These are phyloP conservation scores for Myotis pilosus DNA, from an alignment of 2,797 vertebrate species.

Conservation along the genomic window DNA sequence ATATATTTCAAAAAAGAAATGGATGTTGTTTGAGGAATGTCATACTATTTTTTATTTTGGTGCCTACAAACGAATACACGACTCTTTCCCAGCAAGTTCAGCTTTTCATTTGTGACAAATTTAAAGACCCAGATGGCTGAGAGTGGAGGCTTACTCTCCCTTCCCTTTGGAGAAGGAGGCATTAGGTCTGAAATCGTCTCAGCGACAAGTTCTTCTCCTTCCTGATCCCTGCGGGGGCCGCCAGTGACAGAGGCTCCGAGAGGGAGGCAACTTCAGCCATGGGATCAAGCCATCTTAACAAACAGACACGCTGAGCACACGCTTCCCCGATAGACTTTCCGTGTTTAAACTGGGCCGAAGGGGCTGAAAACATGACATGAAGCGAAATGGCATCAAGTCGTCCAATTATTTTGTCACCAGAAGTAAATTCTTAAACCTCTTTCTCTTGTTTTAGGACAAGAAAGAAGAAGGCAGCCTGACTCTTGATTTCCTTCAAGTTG, in stretches of 20 bases:
- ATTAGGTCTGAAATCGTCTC: constrained; percentile 39
- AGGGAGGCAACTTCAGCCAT: not conserved
- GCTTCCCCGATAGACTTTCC: not conserved
- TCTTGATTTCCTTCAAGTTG: not conserved
- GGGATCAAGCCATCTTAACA: constrained; percentile 17
- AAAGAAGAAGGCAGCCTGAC: not conserved
- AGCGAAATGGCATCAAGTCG: not conserved
- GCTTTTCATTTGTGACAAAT: constrained; percentile 43
- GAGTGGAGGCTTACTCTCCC: constrained; percentile 44
- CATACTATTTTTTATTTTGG: constrained; percentile 26
- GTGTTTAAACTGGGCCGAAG: not conserved
- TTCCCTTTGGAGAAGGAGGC: constrained; percentile 28
- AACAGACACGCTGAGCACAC: not conserved
- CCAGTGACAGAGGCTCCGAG: not conserved
- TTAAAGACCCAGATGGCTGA: not conserved
- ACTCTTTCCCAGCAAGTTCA: not conserved
- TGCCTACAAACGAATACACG: constrained; percentile 55
- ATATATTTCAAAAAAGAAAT: too few species aligned
- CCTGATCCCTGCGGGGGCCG: not conserved
- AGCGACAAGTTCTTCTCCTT: constrained; percentile 49
- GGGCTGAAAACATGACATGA: not conserved
- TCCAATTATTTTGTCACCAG: not conserved
- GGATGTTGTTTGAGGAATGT: constrained; percentile 16
- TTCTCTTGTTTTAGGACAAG: not conserved
- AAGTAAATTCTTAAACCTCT: not conserved